phyloP scores from a whole-genome alignment of 2,888 invertebrate genomes.

The Colletes collaris region DNA sequence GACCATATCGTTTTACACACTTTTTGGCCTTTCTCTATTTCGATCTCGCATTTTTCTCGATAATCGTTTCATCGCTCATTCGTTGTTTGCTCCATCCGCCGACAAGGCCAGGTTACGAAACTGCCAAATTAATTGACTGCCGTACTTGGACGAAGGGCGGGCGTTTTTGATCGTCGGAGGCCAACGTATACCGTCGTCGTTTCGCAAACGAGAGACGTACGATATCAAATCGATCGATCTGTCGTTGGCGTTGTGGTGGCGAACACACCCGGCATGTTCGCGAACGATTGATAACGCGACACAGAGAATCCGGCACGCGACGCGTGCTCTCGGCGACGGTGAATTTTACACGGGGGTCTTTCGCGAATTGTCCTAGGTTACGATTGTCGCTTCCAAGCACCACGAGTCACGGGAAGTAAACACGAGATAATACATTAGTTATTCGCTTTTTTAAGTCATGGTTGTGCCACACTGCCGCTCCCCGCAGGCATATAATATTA shows the following conservation, averaged over 20 bases:
- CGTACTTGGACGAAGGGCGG: constrained; percentile 45
- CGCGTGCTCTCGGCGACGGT: constrained; percentile 68
- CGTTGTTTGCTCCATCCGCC: constrained; percentile 39
- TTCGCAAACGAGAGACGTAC: background rate
- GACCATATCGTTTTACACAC: constrained; percentile 52
- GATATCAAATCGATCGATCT: background rate
- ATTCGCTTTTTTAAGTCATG: constrained; percentile 77
- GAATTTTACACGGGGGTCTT: constrained; percentile 53
- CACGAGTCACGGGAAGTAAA: constrained; percentile 63
- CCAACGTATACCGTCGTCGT: constrained; percentile 18
- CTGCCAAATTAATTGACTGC: constrained; percentile 65
- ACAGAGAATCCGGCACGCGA: constrained; percentile 44
- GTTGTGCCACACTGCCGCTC: constrained; percentile 79
- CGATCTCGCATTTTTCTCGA: constrained; percentile 44
- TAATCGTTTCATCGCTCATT: constrained; percentile 17
- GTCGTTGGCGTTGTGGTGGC: constrained; percentile 3
- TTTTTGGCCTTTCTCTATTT: constrained; percentile 45
- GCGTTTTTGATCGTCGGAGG: constrained; percentile 23
- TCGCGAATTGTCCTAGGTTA: constrained; percentile 63
- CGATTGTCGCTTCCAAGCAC: constrained; percentile 54
- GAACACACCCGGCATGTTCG: constrained; percentile 60
- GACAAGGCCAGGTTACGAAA: constrained; percentile 58
- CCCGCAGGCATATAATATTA: constrained; percentile 71
- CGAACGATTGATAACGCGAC: constrained; percentile 12
- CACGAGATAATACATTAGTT: constrained; percentile 69